Evolutionary conservation across 2,113 vertebrate species (phyloP).

Genomic region (Phasianus colchicus): DNA sequence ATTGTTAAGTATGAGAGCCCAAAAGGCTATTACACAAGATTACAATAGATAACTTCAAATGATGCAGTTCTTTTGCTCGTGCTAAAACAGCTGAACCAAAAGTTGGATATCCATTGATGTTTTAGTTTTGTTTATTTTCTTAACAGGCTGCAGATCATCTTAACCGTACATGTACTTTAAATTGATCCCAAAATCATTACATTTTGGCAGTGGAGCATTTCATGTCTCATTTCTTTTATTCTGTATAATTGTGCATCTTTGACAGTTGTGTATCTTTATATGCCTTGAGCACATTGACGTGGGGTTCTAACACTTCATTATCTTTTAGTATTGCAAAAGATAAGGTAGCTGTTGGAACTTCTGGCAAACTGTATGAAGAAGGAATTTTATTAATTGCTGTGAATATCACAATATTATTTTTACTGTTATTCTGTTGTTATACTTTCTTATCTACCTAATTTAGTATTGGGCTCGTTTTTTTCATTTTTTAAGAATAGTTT

Average conservation of each 20-base stretch:
- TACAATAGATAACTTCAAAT: not conserved
- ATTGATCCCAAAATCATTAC: not conserved
- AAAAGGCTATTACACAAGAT: not conserved
- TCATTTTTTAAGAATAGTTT: not conserved
- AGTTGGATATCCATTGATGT: not conserved
- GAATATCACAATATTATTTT: not conserved
- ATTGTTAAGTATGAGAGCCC: not conserved
- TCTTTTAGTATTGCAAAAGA: not conserved
- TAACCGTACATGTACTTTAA: not conserved
- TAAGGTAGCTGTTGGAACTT: not conserved
- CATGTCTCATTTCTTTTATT: not conserved
- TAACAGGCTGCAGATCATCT: not conserved
- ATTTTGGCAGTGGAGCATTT: not conserved
- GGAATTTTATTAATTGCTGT: not conserved
- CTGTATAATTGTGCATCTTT: not conserved
- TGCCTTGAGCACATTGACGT: not conserved
- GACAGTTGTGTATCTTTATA: not conserved
- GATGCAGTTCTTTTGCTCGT: not conserved
- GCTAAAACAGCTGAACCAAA: not conserved
- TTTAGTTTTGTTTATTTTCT: conserved; percentile 14
- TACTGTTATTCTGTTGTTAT: not conserved
- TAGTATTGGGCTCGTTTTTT: not conserved
- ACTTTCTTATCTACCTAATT: not conserved
- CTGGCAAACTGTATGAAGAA: not conserved
- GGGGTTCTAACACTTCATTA: not conserved